Conservation (phyloP, 1,140 invertebrate genomes). For the Pygmarrhopalites habei region DNA sequence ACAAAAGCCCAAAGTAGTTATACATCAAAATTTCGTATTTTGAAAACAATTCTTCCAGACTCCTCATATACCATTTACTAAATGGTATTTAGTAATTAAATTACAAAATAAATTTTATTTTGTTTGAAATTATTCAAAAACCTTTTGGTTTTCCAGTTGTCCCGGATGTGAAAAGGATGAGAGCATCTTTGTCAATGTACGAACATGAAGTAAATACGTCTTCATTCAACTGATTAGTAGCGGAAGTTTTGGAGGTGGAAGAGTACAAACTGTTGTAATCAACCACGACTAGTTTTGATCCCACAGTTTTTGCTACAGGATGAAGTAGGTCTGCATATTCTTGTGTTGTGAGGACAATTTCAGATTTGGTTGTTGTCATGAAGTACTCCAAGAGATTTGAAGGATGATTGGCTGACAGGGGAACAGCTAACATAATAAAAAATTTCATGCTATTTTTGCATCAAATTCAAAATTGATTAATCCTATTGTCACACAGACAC, state of each 20-base stretch:
- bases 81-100: no score
- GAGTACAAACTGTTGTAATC: no score
- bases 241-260: no score
- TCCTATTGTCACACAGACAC: background rate
- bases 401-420: conserved; percentile 58
- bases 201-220: conserved; percentile 43
- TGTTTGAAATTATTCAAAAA: conserved; percentile 39
- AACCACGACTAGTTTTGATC: conserved; percentile 54
- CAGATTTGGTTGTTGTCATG: conserved; percentile 62
- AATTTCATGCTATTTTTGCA: background rate
- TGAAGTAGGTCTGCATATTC: conserved; percentile 56
- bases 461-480: conserved; percentile 10
- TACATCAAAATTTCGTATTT: background rate
- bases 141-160: conserved; percentile 76
- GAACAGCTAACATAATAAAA: conserved; percentile 53
- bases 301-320: conserved; percentile 52
- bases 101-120: no score
- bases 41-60: no score
- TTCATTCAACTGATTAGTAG: no score
- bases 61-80: no score
- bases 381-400: conserved; percentile 67
- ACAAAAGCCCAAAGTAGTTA: background rate
- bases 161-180: conserved; percentile 82
- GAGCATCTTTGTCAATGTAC: conserved; percentile 59
- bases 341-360: conserved; percentile 60